phyloP scores from a whole-genome alignment of 2,797 vertebrate genomes.

The Spea hammondii region DNA sequence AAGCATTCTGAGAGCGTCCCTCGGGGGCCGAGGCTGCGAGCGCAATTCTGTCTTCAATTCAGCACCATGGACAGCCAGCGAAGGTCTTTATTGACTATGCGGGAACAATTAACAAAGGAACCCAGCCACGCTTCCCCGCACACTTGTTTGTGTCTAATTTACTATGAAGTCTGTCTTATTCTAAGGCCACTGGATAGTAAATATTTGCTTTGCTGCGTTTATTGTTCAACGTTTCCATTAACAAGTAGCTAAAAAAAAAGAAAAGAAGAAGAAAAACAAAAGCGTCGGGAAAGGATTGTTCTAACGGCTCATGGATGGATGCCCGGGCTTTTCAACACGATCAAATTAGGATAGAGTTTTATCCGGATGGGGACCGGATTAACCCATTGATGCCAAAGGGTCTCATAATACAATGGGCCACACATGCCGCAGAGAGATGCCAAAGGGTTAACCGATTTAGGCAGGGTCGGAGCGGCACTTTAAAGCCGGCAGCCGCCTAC shows the following conservation, averaged over 20 bases:
- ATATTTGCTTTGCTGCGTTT: slow-evolving; percentile 50
- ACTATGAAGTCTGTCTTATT: slow-evolving; percentile 40
- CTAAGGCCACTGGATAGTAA: slow-evolving; percentile 37
- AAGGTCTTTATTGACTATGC: slow-evolving; percentile 12
- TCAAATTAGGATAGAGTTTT: no score
- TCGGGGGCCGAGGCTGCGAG: background rate
- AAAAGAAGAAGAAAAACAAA: no score
- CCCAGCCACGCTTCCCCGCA: background rate
- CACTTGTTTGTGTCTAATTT: slow-evolving; percentile 47
- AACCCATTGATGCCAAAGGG: no score
- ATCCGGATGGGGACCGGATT: no score
- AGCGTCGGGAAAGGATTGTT: no score
- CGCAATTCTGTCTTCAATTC: background rate
- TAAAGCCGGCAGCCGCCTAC: no score
- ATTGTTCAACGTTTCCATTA: slow-evolving; percentile 26
- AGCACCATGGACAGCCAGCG: slow-evolving; percentile 18
- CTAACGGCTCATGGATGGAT: no score
- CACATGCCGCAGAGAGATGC: no score
- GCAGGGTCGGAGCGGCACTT: no score
- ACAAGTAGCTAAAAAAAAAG: slow-evolving; percentile 11
- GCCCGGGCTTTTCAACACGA: no score
- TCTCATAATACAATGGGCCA: no score
- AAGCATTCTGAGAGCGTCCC: background rate
- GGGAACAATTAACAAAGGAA: slow-evolving; percentile 29
- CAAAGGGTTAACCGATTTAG: no score